Evolutionary conservation across 2,888 invertebrate species (phyloP).

Genomic region (Pyrrhosoma nymphula): DNA sequence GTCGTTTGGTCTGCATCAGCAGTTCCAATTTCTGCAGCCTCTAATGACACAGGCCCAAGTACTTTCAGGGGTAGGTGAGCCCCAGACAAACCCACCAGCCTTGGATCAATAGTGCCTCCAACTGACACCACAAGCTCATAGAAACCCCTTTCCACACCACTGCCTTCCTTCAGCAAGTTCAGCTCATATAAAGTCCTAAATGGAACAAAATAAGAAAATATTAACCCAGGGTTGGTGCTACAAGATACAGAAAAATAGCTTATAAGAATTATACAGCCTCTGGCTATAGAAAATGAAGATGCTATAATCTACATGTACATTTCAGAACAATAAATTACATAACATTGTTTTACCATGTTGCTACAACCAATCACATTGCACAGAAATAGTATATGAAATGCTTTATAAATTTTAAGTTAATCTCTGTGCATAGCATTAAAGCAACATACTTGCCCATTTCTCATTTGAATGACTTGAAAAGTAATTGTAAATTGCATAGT

Average conservation of each 20-base stretch:
- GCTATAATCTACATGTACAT: too few species aligned
- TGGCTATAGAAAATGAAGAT: not conserved
- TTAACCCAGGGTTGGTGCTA: not conserved
- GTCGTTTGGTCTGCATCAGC: constrained; percentile 95
- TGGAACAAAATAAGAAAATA: constrained; percentile 68
- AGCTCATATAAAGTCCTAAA: constrained; percentile 86
- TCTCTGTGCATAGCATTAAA: too few species aligned
- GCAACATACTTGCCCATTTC: too few species aligned
- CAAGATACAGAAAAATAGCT: too few species aligned
- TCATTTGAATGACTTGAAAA: too few species aligned
- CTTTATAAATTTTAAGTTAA: too few species aligned
- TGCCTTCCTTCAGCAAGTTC: constrained; percentile 84
- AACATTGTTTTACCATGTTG: too few species aligned
- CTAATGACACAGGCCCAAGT: constrained; percentile 87
- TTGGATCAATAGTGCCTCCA: constrained; percentile 82
- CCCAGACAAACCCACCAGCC: constrained; percentile 80
- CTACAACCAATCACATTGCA: too few species aligned
- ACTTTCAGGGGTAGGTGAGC: constrained; percentile 83
- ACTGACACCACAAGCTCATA: constrained; percentile 90
- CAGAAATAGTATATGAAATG: too few species aligned
- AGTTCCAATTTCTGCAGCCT: constrained; percentile 90
- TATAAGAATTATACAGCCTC: too few species aligned
- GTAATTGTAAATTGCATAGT: too few species aligned
- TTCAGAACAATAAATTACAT: too few species aligned
- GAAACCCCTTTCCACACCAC: constrained; percentile 90